phyloP scores from a whole-genome alignment of 1,140 invertebrate species.

The Drosophila pallidifrons region DNA sequence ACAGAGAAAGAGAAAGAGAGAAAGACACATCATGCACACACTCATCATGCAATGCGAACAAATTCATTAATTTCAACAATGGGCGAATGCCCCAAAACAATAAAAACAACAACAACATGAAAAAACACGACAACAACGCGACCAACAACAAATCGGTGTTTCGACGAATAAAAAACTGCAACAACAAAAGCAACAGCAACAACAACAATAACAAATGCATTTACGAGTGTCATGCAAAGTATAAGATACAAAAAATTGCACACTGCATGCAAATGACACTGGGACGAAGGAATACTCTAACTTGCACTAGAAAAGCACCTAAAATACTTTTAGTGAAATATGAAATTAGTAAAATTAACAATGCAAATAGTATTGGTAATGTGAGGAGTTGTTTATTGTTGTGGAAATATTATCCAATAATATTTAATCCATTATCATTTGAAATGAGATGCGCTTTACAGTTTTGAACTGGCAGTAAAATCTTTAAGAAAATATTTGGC shows the following conservation, averaged over 20 bases:
- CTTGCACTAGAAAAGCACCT: not conserved
- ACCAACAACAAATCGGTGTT: constrained; percentile 59
- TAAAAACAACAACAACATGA: constrained; percentile 38
- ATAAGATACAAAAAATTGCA: constrained; percentile 27
- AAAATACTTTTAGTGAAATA: not conserved
- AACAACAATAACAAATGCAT: constrained; percentile 55
- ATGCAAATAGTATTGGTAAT: no score
- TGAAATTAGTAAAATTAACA: no score
- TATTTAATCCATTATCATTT: no score
- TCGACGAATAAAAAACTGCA: constrained; percentile 24
- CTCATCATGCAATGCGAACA: constrained; percentile 51
- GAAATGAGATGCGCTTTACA: no score
- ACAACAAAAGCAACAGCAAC: constrained; percentile 9
- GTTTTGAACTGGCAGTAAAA: no score
- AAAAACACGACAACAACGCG: constrained; percentile 37
- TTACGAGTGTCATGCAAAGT: constrained; percentile 60
- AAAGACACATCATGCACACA: constrained; percentile 31
- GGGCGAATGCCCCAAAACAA: constrained; percentile 33
- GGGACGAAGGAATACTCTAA: not conserved
- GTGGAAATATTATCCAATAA: no score
- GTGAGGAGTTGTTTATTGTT: no score
- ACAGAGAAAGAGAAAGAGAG: not conserved
- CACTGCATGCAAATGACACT: not conserved
- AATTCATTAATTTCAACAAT: constrained; percentile 75
- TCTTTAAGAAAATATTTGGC: no score